phyloP scores from a whole-genome alignment of 2,888 invertebrate species.

The Uloborus plumipes region DNA sequence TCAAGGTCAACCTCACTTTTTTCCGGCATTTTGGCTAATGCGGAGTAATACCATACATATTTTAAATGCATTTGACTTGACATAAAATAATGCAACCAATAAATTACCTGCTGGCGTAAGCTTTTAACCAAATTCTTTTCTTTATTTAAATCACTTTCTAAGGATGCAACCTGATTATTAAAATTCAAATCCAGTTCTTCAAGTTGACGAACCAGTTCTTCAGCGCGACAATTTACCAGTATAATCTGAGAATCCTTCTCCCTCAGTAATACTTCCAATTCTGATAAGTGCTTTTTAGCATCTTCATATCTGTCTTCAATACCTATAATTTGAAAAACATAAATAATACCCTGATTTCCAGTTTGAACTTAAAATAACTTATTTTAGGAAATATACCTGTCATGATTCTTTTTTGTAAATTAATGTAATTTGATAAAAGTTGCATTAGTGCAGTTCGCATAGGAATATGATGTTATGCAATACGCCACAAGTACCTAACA shows the following conservation, averaged over 20 bases:
- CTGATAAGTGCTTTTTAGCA: slow-evolving; percentile 70
- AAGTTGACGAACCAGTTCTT: slow-evolving; percentile 67
- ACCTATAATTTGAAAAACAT: slow-evolving; percentile 67
- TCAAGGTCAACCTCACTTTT: too few relatives aligned
- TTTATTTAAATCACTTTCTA: slow-evolving; percentile 69
- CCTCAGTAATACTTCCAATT: slow-evolving; percentile 70
- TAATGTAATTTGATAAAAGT: too few relatives aligned
- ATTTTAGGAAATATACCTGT: too few relatives aligned
- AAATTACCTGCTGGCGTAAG: slow-evolving; percentile 70
- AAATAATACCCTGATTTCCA: not conserved
- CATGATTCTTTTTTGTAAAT: too few relatives aligned
- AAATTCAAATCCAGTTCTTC: slow-evolving; percentile 66
- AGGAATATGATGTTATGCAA: too few relatives aligned
- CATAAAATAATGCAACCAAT: not conserved
- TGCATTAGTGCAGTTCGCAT: too few relatives aligned
- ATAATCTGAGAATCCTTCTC: slow-evolving; percentile 70
- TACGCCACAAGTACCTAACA: too few relatives aligned
- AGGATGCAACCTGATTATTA: slow-evolving; percentile 68
- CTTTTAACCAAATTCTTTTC: slow-evolving; percentile 70
- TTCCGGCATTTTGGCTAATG: too few relatives aligned
- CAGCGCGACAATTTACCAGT: slow-evolving; percentile 67
- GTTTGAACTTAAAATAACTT: too few relatives aligned
- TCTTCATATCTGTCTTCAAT: slow-evolving; percentile 70
- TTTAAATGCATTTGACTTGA: not conserved
- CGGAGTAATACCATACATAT: too few relatives aligned